Conservation (phyloP, 2,797 vertebrate species). For the Amblyraja radiata region DNA sequence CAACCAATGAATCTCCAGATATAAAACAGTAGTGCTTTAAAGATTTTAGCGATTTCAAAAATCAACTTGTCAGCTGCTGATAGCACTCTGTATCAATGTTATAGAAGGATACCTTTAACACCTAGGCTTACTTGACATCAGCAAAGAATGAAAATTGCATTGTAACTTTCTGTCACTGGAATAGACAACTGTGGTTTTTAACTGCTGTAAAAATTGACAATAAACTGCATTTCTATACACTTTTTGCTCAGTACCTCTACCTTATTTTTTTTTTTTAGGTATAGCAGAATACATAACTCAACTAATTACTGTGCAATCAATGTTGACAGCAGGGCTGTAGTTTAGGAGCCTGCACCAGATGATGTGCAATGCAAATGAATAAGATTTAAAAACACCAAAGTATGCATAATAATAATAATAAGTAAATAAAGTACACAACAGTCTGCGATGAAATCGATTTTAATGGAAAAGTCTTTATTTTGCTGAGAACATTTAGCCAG, state of each 20-base stretch:
- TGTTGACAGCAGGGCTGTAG: too few species aligned
- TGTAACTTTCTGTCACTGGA: background rate
- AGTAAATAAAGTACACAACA: background rate
- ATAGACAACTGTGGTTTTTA: background rate
- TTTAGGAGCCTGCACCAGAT: background rate
- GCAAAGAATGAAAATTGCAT: background rate
- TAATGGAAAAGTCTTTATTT: slow-evolving; percentile 13
- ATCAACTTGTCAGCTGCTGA: background rate
- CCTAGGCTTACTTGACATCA: background rate
- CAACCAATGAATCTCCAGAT: background rate
- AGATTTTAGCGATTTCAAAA: background rate
- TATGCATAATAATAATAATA: background rate
- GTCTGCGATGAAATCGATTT: background rate
- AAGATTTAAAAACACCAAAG: background rate
- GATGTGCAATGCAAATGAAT: background rate
- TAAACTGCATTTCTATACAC: background rate
- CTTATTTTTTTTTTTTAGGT: background rate
- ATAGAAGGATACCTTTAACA: background rate
- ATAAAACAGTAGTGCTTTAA: background rate
- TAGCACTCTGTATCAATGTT: background rate
- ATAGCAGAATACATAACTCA: background rate
- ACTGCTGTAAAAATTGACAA: background rate
- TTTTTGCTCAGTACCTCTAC: background rate
- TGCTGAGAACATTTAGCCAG: background rate
- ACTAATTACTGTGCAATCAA: background rate